phyloP scores from a whole-genome alignment of 2,888 invertebrate genomes.

The Dryococelus australis region DNA sequence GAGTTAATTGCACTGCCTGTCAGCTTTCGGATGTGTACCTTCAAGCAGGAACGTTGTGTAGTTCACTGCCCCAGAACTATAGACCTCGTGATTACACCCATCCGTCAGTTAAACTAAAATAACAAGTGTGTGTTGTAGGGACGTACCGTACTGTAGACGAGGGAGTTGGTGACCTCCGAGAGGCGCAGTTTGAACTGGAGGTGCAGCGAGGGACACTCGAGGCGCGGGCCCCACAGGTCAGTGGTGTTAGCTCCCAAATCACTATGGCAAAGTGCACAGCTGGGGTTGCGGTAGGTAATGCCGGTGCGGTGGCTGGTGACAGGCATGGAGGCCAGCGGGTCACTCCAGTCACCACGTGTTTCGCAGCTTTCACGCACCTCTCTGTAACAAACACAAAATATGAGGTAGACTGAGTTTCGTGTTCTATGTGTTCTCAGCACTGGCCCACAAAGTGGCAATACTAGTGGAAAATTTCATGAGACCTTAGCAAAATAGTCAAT shows the following conservation, averaged over 20 bases:
- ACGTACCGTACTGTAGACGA: slow-evolving; percentile 13
- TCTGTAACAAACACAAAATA: slow-evolving; percentile 39
- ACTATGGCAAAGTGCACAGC: slow-evolving; percentile 57
- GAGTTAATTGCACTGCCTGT: too few relatives aligned
- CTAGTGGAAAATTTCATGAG: background rate
- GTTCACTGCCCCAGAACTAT: too few relatives aligned
- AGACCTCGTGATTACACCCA: too few relatives aligned
- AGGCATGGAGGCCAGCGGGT: slow-evolving; percentile 55
- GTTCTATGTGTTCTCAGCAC: background rate
- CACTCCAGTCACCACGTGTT: slow-evolving; percentile 43
- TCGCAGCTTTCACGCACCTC: slow-evolving; percentile 38
- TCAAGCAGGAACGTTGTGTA: too few relatives aligned
- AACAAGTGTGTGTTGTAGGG: too few relatives aligned
- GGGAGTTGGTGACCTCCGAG: slow-evolving; percentile 6
- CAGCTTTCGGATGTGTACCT: too few relatives aligned
- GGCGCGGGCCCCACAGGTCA: slow-evolving; percentile 57
- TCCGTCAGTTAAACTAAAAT: too few relatives aligned
- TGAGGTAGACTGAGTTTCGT: slow-evolving; percentile 19
- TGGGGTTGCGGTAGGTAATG: slow-evolving; percentile 56
- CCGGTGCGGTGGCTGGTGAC: slow-evolving; percentile 54
- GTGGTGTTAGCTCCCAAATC: slow-evolving; percentile 49
- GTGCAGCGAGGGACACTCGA: slow-evolving; percentile 55
- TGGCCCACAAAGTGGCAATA: background rate
- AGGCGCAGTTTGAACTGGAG: slow-evolving; percentile 30
- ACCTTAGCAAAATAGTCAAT: too few relatives aligned